Conservation (phyloP, 2,113 vertebrate species). For the Holacanthus passer region DNA sequence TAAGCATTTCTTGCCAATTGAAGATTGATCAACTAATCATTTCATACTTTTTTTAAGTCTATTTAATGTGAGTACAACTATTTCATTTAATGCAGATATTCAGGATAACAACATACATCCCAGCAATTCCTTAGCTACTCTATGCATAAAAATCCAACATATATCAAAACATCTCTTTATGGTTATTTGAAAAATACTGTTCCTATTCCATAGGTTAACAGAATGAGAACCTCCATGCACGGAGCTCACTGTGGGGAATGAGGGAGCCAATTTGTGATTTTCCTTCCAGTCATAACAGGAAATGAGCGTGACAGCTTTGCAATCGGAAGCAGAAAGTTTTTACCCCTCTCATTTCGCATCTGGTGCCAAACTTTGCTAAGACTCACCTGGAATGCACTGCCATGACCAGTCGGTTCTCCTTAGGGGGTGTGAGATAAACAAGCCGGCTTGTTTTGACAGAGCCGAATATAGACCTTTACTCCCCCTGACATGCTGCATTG, state of each 20-base stretch:
- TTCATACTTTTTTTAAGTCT: background rate
- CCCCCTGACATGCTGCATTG: slow-evolving; percentile 73
- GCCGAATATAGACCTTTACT: slow-evolving; percentile 76
- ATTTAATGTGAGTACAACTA: background rate
- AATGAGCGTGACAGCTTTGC: slow-evolving; percentile 60
- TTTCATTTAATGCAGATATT: slow-evolving; percentile 21
- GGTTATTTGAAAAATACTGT: background rate
- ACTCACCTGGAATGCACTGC: slow-evolving; percentile 71
- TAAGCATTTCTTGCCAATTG: background rate
- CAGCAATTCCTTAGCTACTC: background rate
- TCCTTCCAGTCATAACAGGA: slow-evolving; percentile 50
- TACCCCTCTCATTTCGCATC: slow-evolving; percentile 52
- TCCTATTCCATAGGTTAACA: slow-evolving; percentile 18
- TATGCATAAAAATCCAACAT: slow-evolving; percentile 5
- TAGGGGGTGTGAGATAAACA: slow-evolving; percentile 62
- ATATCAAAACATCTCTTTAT: background rate
- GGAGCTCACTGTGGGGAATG: slow-evolving; percentile 23
- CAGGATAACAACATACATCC: slow-evolving; percentile 12
- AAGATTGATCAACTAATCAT: background rate
- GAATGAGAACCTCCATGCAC: slow-evolving; percentile 12
- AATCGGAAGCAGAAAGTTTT: slow-evolving; percentile 67
- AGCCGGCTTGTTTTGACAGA: slow-evolving; percentile 77
- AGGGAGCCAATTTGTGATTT: slow-evolving; percentile 67
- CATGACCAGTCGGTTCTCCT: slow-evolving; percentile 57
- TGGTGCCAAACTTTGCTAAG: slow-evolving; percentile 52